Evolutionary conservation across 2,888 invertebrate species (phyloP).

Genomic region (Boloria selene): DNA sequence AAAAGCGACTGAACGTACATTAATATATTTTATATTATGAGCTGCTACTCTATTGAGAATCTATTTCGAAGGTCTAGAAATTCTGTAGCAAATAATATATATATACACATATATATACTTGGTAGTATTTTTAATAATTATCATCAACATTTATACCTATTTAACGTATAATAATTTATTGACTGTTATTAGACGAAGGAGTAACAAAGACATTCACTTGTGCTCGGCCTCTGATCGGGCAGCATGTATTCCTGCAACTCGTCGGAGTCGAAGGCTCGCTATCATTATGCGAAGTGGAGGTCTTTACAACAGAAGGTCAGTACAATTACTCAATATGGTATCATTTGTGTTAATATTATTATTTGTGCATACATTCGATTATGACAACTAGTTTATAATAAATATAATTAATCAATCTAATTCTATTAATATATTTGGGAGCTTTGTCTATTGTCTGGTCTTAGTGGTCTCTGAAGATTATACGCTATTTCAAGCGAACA

Average conservation of each 20-base stretch:
- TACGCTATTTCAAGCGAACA: too few relatives aligned
- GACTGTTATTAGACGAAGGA: slow-evolving; percentile 88
- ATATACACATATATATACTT: too few relatives aligned
- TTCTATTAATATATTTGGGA: background rate
- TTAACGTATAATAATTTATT: slow-evolving; percentile 1
- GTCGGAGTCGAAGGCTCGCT: slow-evolving; percentile 95
- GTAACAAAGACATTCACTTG: slow-evolving; percentile 94
- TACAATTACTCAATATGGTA: slow-evolving; percentile 28
- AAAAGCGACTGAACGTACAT: too few relatives aligned
- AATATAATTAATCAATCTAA: background rate
- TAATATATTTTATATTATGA: too few relatives aligned
- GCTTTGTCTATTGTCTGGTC: too few relatives aligned
- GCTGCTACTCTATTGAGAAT: too few relatives aligned
- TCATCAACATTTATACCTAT: background rate
- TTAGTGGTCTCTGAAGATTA: too few relatives aligned
- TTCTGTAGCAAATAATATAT: too few relatives aligned
- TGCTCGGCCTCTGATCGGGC: slow-evolving; percentile 91
- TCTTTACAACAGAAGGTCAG: slow-evolving; percentile 93
- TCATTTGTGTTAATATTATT: slow-evolving; percentile 1
- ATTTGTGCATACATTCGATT: background rate
- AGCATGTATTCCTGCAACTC: slow-evolving; percentile 93
- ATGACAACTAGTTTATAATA: background rate
- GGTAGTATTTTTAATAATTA: background rate
- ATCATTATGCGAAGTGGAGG: slow-evolving; percentile 95
- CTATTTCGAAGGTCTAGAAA: too few relatives aligned